Base-by-base conservation (phyloP, 2,888 invertebrate species). In the Ernsta delagoae region DNA sequence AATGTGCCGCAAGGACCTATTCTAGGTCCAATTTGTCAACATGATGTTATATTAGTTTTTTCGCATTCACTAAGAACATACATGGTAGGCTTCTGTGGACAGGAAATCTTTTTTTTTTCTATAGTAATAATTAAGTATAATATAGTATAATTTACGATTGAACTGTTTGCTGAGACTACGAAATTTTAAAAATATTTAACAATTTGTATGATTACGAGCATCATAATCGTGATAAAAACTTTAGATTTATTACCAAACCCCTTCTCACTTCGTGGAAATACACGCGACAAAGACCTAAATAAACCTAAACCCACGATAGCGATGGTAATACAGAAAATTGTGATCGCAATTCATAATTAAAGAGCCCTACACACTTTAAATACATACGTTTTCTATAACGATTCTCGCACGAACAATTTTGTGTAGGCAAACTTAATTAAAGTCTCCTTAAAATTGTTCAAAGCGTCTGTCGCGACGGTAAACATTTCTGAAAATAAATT, bases 391-490 rank as follows among this genome's bases (percentile, higher is more conserved):
- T 68, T 68, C 56, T 68, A 68, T 68, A 45, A 50, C 50, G 57
- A 68, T 50, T 59, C 59, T 6, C 69, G 69, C 69, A 69, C 69
- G 69, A 69, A 63, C 63, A 63, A 63, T 53, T 69, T 59, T 59
- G 66, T 66, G 57, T 68, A 56, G 57, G 50, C 62, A 69, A 69
- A 69, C 68, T 69, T 69, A 62, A 69, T 69, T 63, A 69, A 59
- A 69, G 68, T 69, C 63, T 69, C 68, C 68, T 59, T 69, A 62
- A 63, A 69, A 69, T 69, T 63, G 62, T 69, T 62, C 59, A 63
- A 59, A 69, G 68, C 68, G 63, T 63, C 56, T 69, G 63, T 57
- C 60, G 61, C 61, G 62, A 68, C 12, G 48, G 62, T 57, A 68
- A 63, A 69, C 61, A 62, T 62, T 69, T 63, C 62, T 59, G 63